Percentiles rank a stretch among this genome's conserved stretches.
Evolutionary conservation across 1,140 invertebrate species (phyloP).

Genomic region (Orchestia grillus): DNA sequence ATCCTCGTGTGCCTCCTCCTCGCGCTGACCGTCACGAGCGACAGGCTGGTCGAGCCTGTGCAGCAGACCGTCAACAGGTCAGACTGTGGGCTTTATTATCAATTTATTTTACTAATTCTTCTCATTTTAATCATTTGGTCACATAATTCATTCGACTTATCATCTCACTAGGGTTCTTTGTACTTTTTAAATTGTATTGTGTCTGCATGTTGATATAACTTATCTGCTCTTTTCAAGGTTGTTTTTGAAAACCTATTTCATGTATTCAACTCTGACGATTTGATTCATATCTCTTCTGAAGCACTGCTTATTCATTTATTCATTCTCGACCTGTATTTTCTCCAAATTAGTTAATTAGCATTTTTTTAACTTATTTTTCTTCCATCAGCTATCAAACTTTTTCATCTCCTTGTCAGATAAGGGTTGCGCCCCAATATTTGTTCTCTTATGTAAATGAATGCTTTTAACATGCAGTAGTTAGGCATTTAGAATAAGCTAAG

Average conservation of each 20-base stretch:
- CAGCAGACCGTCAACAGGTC: slow-evolving; percentile 17
- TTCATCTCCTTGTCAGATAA: background rate
- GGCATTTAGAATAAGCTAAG: no score
- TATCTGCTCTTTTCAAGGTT: background rate
- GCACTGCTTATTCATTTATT: background rate
- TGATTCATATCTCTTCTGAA: background rate
- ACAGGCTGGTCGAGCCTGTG: background rate
- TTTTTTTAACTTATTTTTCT: no score
- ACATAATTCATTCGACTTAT: background rate
- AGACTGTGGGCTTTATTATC: background rate
- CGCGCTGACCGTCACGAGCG: background rate
- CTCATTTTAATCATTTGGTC: background rate
- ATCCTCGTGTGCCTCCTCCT: background rate
- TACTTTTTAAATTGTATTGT: background rate
- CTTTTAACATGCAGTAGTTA: background rate
- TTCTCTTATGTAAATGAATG: background rate
- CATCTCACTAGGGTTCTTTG: background rate
- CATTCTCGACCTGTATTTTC: background rate
- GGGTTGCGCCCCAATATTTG: background rate
- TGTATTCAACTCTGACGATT: background rate
- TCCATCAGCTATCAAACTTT: background rate
- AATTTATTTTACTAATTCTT: background rate
- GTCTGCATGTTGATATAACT: background rate
- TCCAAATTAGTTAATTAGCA: no score
- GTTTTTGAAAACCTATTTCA: no score